phyloP scores from a whole-genome alignment of 2,888 invertebrate species.

The Thereva unica region DNA sequence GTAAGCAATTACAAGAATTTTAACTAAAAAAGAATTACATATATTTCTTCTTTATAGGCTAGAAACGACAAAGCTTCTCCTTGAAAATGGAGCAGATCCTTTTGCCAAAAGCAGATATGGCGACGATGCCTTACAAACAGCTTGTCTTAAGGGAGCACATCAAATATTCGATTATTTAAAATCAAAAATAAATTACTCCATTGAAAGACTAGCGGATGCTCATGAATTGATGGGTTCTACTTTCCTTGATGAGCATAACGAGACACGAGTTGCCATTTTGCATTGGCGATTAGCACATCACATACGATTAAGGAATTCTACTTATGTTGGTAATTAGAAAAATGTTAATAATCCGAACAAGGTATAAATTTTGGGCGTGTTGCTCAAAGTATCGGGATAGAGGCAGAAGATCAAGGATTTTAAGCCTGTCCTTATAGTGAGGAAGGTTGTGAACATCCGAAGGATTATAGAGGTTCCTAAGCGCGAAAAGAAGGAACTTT shows the following conservation, averaged over 20 bases:
- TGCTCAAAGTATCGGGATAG: too few relatives aligned
- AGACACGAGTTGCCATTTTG: constrained; percentile 69
- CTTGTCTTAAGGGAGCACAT: constrained; percentile 78
- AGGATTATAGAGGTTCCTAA: too few relatives aligned
- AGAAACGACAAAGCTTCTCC: constrained; percentile 80
- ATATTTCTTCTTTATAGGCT: constrained; percentile 58
- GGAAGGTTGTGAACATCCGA: too few relatives aligned
- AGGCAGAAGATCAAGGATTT: too few relatives aligned
- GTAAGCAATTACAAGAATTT: constrained; percentile 47
- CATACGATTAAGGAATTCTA: constrained; percentile 61
- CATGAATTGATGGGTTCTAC: constrained; percentile 85
- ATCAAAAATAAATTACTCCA: constrained; percentile 64
- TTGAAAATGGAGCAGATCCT: constrained; percentile 81
- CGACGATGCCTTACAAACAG: constrained; percentile 87
- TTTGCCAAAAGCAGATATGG: constrained; percentile 76
- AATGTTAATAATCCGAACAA: background rate
- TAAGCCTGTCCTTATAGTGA: too few relatives aligned
- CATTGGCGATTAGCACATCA: constrained; percentile 81
- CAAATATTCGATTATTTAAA: constrained; percentile 74
- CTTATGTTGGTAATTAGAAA: constrained; percentile 50
- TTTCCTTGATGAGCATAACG: constrained; percentile 85
- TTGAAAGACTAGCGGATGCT: constrained; percentile 78
- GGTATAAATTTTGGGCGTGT: too few relatives aligned
- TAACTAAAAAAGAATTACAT: background rate
- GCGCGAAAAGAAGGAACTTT: too few relatives aligned